A percentile compares a stretch with the other conserved stretches of the same genome.
phyloP scores from a whole-genome alignment of 1,140 invertebrate genomes.

The Cydia strobilella region DNA sequence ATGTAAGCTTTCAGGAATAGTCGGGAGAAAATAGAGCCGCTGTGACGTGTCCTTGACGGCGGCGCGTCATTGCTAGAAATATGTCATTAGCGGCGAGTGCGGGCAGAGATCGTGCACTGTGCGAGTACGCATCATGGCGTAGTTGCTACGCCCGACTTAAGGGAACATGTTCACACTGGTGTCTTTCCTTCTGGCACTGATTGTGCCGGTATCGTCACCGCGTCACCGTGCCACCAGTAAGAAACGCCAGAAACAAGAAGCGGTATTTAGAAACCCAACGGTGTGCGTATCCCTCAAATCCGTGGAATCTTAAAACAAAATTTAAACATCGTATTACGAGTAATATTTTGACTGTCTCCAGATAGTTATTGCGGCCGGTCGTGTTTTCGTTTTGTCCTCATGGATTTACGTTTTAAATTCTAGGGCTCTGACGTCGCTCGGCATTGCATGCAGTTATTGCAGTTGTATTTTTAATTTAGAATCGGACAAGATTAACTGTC shows the following conservation, averaged over 20 bases:
- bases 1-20: conserved; percentile 75
- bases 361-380: conserved; percentile 6
- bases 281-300: neutral
- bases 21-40: conserved; percentile 61
- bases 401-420: conserved; percentile 15
- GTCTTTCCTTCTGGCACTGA: too few relatives aligned
- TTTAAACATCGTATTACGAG: neutral
- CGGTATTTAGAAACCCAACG: too few relatives aligned
- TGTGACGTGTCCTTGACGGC: conserved; percentile 47
- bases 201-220: too few relatives aligned
- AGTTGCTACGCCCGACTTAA: neutral
- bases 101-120: conserved; percentile 21
- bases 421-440: conserved; percentile 12
- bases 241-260: too few relatives aligned
- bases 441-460: conserved; percentile 6
- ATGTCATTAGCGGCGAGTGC: conserved; percentile 58
- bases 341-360: conserved; percentile 24
- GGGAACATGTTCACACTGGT: too few relatives aligned
- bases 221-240: too few relatives aligned
- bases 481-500: conserved; percentile 16
- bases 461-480: conserved; percentile 12
- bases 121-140: conserved; percentile 13
- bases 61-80: conserved; percentile 67
- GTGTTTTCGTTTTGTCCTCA: conserved; percentile 27
- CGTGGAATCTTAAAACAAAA: conserved; percentile 1